These are phyloP conservation scores for Nasonia oneida DNA, from an alignment of 2,888 invertebrate species.

Conservation along the genomic window DNA sequence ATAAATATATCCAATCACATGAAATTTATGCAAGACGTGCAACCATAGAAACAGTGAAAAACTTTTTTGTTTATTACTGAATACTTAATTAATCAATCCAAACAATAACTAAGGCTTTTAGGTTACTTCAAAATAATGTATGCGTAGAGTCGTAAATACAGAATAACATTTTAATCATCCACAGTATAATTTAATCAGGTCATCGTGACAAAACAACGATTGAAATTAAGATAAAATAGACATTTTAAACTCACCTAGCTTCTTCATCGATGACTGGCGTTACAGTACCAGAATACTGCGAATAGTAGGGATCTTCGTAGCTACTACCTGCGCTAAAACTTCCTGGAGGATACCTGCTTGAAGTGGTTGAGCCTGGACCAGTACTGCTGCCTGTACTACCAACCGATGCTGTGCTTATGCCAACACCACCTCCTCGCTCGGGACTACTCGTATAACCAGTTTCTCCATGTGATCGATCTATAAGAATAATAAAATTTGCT, in stretches of 20 bases:
- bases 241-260: slow-evolving; percentile 82
- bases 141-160: too few species aligned
- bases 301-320: slow-evolving; percentile 93
- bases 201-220: not conserved
- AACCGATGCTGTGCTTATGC: slow-evolving; percentile 69
- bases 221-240: not conserved
- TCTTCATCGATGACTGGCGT: slow-evolving; percentile 96
- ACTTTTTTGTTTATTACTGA: too few species aligned
- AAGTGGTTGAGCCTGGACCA: slow-evolving; percentile 71
- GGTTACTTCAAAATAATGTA: too few species aligned
- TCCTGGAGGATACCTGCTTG: slow-evolving; percentile 76
- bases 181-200: too few species aligned
- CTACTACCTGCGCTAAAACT: slow-evolving; percentile 82
- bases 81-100: too few species aligned
- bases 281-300: slow-evolving; percentile 89
- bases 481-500: not conserved
- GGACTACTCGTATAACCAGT: slow-evolving; percentile 93
- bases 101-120: too few species aligned
- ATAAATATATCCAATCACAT: too few species aligned
- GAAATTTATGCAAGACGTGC: too few species aligned
- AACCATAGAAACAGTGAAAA: too few species aligned
- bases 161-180: too few species aligned
- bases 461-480: slow-evolving; percentile 81
- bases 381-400: slow-evolving; percentile 70
- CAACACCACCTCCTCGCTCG: slow-evolving; percentile 84